Percentiles rank a stretch among this genome's conserved stretches.
Evolutionary conservation across 2,888 invertebrate species (phyloP).

Genomic region (Chrysomela aeneicollis): DNA sequence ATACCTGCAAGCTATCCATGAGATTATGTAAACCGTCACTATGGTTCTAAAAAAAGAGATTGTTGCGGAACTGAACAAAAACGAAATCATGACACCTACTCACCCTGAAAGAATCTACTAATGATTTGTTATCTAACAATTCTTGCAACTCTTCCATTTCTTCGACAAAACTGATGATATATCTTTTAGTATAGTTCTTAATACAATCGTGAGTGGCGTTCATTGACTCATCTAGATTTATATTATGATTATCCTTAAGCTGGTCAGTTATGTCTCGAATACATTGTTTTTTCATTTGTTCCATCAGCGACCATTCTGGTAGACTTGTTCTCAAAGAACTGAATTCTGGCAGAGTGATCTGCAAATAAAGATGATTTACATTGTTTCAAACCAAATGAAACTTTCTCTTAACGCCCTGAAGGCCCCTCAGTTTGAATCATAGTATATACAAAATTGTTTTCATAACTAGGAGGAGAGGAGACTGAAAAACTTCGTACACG

Average conservation of each 20-base stretch:
- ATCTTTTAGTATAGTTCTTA: background rate
- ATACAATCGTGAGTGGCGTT: constrained; percentile 15
- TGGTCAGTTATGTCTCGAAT: constrained; percentile 8
- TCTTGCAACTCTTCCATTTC: constrained; percentile 20
- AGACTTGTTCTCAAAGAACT: constrained; percentile 27
- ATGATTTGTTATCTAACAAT: constrained; percentile 5
- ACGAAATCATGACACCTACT: background rate
- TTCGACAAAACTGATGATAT: constrained; percentile 16
- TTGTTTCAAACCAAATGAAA: too few relatives aligned
- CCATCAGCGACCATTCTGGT: constrained; percentile 24
- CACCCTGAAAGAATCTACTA: background rate
- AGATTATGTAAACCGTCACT: background rate
- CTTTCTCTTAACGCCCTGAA: too few relatives aligned
- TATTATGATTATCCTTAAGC: constrained; percentile 9
- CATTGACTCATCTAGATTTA: constrained; percentile 5
- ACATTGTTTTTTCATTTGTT: constrained; percentile 23
- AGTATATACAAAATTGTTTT: too few relatives aligned
- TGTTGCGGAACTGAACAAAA: too few relatives aligned
- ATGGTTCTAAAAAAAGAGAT: constrained; percentile 5
- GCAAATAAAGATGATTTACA: background rate
- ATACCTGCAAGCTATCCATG: background rate
- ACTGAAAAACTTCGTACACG: too few relatives aligned
- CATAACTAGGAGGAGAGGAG: too few relatives aligned
- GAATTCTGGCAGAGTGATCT: constrained; percentile 22
- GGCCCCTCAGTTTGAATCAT: too few relatives aligned